Evolutionary conservation across 1,140 invertebrate genomes (phyloP), one percentile per base, ranked within the genome.

Genomic region (Philopotamus ludificatus): DNA sequence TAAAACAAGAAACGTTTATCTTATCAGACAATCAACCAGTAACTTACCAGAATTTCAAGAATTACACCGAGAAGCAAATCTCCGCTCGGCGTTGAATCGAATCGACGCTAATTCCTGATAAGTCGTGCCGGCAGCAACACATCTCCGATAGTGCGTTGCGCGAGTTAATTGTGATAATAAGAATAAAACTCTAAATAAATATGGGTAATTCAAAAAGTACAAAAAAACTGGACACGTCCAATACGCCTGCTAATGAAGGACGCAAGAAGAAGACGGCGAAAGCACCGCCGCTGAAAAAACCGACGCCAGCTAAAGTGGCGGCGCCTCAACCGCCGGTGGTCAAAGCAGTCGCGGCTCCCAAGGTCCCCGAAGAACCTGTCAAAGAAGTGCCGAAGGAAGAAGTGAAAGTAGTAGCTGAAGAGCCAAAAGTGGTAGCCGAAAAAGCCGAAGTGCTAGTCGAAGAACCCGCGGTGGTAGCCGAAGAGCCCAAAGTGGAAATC

Each of bases 211-310:
- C 26, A 12, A 50, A 57, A 2, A 39, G 44, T 39, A 60, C 49
- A 49, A 65, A 65, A 26, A 66, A 51, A 26, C 12, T 66, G 55
- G 57, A 66, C 20, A 60, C 18, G 3, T 51, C 64, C 1, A 66
- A 66, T 23, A 66, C 64, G 2, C 64, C 64, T 9, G 51, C 22
- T 3, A 66, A 66, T 28, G 51, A 59, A 39, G 47, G 45, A 1
- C 28, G 34, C n/a, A 63, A 53, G 20, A 63, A 63, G 18, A 63
- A 42, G 7, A 1, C 34, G 3, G 7, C 15, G 3, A 26, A 42
- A 12, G 20, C 3, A 1, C 54, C 54, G n/a, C 34, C 34, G 1
- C 3, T 57, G 12, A 25, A 22, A 15, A 12, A 25, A 3, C 15
- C 20, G 12, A 10, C 2, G 22, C 12, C 18, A 12, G 12, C 4